Evolutionary conservation across 2,888 invertebrate genomes (phyloP).

Genomic region (Phoenoteleia sp.): DNA sequence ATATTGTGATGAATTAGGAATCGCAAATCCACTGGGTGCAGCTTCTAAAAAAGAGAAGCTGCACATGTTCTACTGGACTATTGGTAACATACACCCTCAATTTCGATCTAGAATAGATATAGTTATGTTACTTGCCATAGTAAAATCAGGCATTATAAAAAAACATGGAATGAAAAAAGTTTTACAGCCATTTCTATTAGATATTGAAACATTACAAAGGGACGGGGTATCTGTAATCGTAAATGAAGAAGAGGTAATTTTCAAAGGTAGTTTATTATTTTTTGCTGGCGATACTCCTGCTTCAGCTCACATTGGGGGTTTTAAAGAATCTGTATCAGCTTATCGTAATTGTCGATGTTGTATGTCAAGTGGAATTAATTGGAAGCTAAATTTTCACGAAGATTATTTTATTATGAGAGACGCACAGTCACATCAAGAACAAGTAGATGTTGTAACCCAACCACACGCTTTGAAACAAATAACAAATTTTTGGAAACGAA

Average conservation of each 20-base stretch:
- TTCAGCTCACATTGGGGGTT: slow-evolving; percentile 68
- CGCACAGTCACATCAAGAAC: slow-evolving; percentile 18
- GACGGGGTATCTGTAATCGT: slow-evolving; percentile 44
- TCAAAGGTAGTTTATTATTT: slow-evolving; percentile 69
- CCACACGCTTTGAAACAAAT: not conserved
- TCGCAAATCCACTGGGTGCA: slow-evolving; percentile 26
- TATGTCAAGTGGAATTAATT: slow-evolving; percentile 17
- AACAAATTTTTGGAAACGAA: slow-evolving; percentile 34
- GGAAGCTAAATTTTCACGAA: slow-evolving; percentile 19
- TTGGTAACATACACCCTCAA: not conserved
- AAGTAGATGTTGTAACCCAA: slow-evolving; percentile 20
- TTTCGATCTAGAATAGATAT: not conserved
- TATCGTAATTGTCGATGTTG: slow-evolving; percentile 69
- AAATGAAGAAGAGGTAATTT: slow-evolving; percentile 35
- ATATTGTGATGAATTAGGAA: slow-evolving; percentile 59
- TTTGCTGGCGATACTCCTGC: slow-evolving; percentile 71
- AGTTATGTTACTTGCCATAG: not conserved
- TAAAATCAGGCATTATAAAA: slow-evolving; percentile 15
- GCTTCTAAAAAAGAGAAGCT: not conserved
- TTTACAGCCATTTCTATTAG: slow-evolving; percentile 58
- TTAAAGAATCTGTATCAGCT: slow-evolving; percentile 72
- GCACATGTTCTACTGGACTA: not conserved
- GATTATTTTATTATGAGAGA: not conserved
- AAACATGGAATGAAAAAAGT: slow-evolving; percentile 56
- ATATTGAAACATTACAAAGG: slow-evolving; percentile 57